Conservation (phyloP, 2,888 invertebrate species). For the Hypercompe scribonia region DNA sequence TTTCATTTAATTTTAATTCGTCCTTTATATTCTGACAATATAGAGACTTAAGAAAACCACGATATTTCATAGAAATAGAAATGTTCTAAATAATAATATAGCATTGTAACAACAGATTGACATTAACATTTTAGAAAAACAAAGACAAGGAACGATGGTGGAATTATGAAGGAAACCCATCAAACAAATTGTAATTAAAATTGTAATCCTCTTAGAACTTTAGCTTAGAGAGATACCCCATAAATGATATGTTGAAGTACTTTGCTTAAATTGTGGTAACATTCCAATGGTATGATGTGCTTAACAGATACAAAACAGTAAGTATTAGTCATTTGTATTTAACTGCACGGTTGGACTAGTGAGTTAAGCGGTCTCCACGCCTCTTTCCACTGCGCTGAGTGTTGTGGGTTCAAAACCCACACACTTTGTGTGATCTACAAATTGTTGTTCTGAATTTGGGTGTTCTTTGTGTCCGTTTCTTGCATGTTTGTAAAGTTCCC, state of each 20-base stretch:
- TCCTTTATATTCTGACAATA: neutral
- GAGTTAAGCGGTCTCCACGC: too few species aligned
- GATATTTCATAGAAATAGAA: neutral
- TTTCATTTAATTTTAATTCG: neutral
- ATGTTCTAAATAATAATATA: neutral
- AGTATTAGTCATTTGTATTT: too few species aligned
- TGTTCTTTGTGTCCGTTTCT: too few species aligned
- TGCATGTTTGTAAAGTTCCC: too few species aligned
- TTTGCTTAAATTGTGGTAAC: slow-evolving; percentile 8
- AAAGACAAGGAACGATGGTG: neutral
- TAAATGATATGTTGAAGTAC: slow-evolving; percentile 25
- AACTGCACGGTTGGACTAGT: too few species aligned
- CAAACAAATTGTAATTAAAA: slow-evolving; percentile 43
- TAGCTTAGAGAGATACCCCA: slow-evolving; percentile 26
- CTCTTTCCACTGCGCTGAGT: too few species aligned
- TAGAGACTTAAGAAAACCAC: neutral
- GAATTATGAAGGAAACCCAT: slow-evolving; percentile 29
- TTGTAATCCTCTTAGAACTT: slow-evolving; percentile 36
- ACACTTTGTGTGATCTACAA: too few species aligned
- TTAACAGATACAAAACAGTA: neutral
- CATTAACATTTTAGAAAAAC: neutral
- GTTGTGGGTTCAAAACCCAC: too few species aligned
- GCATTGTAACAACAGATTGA: neutral
- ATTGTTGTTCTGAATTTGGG: too few species aligned
- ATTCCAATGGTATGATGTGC: neutral